phyloP scores from a whole-genome alignment of 2,113 vertebrate species.

The Lepidothrix coronata region DNA sequence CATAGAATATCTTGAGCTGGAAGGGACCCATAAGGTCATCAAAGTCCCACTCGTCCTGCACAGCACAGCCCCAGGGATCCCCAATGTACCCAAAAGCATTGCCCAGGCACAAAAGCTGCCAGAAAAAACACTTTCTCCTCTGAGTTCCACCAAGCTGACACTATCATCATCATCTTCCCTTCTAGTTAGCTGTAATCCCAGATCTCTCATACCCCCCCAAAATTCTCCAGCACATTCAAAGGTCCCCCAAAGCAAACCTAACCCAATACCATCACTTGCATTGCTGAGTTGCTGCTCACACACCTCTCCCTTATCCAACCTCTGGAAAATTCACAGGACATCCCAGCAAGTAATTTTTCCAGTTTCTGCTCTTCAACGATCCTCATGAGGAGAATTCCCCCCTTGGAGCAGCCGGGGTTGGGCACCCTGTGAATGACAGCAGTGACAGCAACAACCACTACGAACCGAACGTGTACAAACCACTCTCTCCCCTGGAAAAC shows the following conservation, averaged over 20 bases:
- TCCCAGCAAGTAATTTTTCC: neutral
- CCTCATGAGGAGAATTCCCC: neutral
- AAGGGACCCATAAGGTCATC: neutral
- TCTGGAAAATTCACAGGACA: neutral
- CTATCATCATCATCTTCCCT: neutral
- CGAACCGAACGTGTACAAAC: fast-evolving
- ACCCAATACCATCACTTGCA: fast-evolving
- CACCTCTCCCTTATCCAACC: neutral
- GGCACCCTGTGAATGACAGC: neutral
- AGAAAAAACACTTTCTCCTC: neutral
- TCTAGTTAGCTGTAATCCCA: neutral
- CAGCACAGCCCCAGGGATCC: neutral
- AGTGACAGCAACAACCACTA: neutral
- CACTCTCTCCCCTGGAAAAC: neutral
- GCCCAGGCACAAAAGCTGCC: neutral
- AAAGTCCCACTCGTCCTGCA: neutral
- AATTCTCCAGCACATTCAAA: neutral
- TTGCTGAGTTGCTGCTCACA: neutral
- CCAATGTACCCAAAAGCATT: neutral
- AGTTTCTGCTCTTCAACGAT: neutral
- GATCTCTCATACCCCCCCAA: neutral
- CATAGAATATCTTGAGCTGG: neutral
- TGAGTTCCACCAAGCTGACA: neutral
- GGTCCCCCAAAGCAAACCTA: neutral
- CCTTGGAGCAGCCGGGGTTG: neutral